Evolutionary conservation across 2,888 invertebrate genomes (phyloP), one percentile per base, ranked within the genome.

Genomic region (Agrochola macilenta): DNA sequence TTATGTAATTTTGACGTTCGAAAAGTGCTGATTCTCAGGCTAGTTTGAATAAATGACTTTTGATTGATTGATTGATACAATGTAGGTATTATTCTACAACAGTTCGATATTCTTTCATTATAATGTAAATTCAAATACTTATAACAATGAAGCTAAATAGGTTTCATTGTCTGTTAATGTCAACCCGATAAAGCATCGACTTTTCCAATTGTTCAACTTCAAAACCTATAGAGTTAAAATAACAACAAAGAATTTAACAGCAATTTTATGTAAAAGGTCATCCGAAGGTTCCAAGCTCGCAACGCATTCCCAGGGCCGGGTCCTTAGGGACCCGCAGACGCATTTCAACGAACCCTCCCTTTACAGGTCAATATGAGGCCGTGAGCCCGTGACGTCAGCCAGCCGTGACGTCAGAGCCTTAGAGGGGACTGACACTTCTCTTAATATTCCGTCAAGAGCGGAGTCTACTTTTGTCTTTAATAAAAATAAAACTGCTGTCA

Each of bases 331-430:
- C 52, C 58, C n/a, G 23, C 76, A 66, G 69, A 79, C 79, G 88
- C 70, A 85, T 78, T 82, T 78, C 39, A 69, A 35, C 26, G 39
- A 74, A 79, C 78, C 81, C 73, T 76, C 76, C 74, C 69, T 46
- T 58, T 64, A 11, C 80, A 84, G 82, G 89, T 88, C 89, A 88
- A 87, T 79, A 79, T 81, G 87, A 69, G 82, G 77, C 73, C 81
- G 84, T 17, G 81, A 70, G 82, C 82, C 86, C 76, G 86, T 88
- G 88, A 89, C 87, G 88, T 81, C 69, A 81, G 60, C 30, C 68
- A 78, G 60, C 30, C 26, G 65, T 85, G 83, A 87, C 88, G 86
- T 85, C 86, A 83, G 52, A 35, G 71, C 73, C 72, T 69, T 46
- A 54, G 69, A 54, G 76, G 57, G 76, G 58, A 77, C 43, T 81